These are phyloP conservation scores for Eulemur rufifrons DNA, from an alignment of 2,113 vertebrate genomes.

Conservation along the genomic window DNA sequence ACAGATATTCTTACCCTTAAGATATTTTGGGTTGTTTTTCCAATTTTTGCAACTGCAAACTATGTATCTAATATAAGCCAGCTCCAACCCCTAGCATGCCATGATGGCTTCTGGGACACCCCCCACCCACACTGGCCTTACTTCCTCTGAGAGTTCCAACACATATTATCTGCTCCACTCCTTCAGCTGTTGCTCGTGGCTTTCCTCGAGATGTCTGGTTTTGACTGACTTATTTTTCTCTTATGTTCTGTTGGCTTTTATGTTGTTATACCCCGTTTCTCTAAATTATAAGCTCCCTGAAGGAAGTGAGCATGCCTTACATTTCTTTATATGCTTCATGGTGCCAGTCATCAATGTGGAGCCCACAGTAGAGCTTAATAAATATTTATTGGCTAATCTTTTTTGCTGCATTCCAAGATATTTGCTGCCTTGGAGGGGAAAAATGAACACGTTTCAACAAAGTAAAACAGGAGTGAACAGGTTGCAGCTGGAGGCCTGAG, in stretches of 20 bases:
- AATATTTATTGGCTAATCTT: conserved; percentile 28
- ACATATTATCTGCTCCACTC: background rate
- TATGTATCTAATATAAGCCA: background rate
- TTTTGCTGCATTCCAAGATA: conserved; percentile 38
- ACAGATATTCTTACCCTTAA: background rate
- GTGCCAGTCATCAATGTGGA: background rate
- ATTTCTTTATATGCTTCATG: background rate
- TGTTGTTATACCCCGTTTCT: background rate
- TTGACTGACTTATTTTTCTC: background rate
- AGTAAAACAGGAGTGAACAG: background rate
- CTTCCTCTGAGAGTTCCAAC: background rate
- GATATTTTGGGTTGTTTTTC: background rate
- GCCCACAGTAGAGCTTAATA: background rate
- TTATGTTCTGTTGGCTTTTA: background rate
- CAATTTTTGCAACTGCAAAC: background rate
- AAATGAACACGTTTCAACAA: conserved; percentile 38
- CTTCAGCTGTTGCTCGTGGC: background rate
- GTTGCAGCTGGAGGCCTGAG: background rate
- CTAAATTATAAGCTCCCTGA: conserved; percentile 27
- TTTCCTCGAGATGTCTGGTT: background rate
- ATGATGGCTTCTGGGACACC: background rate
- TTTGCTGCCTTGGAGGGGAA: background rate
- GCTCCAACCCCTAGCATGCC: background rate
- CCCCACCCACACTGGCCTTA: too few species aligned
- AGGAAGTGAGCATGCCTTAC: background rate